Base-by-base conservation (phyloP, 2,113 vertebrate genomes). In the Boleophthalmus pectinirostris region DNA sequence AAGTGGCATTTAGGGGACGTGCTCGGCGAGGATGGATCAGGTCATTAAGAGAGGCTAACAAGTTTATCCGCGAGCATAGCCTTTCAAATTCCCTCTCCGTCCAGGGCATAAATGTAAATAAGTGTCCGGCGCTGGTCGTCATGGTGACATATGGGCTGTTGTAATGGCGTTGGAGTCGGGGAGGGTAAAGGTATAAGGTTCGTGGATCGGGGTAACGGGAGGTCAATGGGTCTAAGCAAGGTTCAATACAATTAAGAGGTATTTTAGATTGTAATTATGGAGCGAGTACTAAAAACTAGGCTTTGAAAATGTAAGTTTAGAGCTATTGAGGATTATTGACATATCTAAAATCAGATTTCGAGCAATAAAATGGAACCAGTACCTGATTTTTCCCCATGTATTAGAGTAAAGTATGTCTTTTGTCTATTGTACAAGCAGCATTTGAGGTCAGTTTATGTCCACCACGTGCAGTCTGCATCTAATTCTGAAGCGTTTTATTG, bases 71-170 rank as follows among this genome's bases (percentile, higher is more conserved):
- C 49, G 80, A 49, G n/a, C 74, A 60, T 61, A 81, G 68, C 75
- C 74, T 74, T 78, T 82, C 75, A 82, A 81, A 83, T 72, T 71
- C 38, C 73, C 72, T 74, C 70, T 74, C 64, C 56, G 38, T 72
- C 71, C 64, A 29, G 18, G 46, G 75, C 88, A 86, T 88, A 77
- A 90, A 91, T 91, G 82, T 86, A 81, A 88, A 89, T 91, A 88
- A 91, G 72, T 85, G 90, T 90, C 90, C 63, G 21, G 67, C 72
- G 75, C 68, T 74, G 81, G 71, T 51, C 73, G 78, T 82, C 70
- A 74, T 51, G 46, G 65, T 89, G 88, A 93, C 77, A 1, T 68
- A 91, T 90, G 43, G 78, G 65, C 82, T 85, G 82, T 66, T 88
- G 74, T 92, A 92, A 92, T 84, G 73, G 81, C 13, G 2, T 10